Conservation (phyloP, 2,888 invertebrate genomes). For the Zelleria hepariella region DNA sequence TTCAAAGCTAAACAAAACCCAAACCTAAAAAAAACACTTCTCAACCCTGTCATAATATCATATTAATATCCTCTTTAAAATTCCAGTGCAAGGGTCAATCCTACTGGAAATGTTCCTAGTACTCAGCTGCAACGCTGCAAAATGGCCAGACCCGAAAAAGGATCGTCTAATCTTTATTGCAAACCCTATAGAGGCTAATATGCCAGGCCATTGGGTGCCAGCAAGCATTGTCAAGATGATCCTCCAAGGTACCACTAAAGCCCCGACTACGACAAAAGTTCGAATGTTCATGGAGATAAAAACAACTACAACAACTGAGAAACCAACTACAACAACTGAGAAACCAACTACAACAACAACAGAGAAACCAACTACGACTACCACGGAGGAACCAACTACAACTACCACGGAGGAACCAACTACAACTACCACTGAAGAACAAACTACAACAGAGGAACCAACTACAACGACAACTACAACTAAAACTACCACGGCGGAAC, state of each 20-base stretch:
- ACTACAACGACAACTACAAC: slow-evolving; percentile 7
- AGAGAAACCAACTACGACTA: neutral
- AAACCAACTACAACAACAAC: slow-evolving; percentile 4
- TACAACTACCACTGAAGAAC: neutral
- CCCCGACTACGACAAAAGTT: neutral
- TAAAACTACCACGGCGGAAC: neutral
- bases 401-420: slow-evolving; percentile 5
- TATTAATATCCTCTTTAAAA: too few species aligned
- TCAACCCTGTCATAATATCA: too few species aligned
- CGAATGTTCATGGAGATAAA: too few species aligned
- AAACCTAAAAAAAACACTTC: too few species aligned
- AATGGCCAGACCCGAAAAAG: slow-evolving; percentile 20
- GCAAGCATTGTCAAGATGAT: slow-evolving; percentile 30
- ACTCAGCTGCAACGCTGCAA: neutral
- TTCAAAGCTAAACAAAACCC: too few species aligned
- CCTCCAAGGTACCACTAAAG: slow-evolving; percentile 9
- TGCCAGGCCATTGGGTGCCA: slow-evolving; percentile 45
- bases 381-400: neutral
- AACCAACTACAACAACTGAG: slow-evolving; percentile 4
- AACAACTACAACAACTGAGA: slow-evolving; percentile 10
- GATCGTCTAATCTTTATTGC: slow-evolving; percentile 35
- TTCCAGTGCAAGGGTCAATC: neutral
- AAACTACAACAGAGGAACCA: slow-evolving; percentile 1
- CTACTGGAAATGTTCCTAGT: neutral
- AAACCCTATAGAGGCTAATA: slow-evolving; percentile 36